Conservation (phyloP, 2,888 invertebrate species). For the Chrysolina americana region DNA sequence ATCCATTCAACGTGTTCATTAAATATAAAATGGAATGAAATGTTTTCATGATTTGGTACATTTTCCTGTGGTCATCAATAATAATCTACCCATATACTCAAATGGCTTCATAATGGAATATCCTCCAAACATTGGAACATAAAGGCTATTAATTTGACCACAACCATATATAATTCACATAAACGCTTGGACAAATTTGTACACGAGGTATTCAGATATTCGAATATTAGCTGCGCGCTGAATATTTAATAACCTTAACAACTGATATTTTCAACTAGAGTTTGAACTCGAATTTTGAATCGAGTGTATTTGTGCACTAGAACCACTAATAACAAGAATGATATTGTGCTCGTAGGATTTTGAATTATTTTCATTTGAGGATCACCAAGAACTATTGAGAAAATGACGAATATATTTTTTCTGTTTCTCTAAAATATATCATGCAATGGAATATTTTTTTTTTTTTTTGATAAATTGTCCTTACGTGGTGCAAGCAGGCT, state of each 20-base stretch:
- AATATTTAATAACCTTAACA: background rate
- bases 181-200: slow-evolving; percentile 1
- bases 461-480: too few relatives aligned
- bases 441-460: too few relatives aligned
- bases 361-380: too few relatives aligned
- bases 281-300: background rate
- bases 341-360: too few relatives aligned
- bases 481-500: too few relatives aligned
- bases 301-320: background rate
- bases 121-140: background rate
- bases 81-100: background rate
- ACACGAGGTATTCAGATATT: background rate
- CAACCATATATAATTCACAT: background rate
- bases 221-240: background rate
- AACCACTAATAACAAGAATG: too few relatives aligned
- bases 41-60: background rate
- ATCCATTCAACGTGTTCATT: background rate
- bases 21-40: background rate
- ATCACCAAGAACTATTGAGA: too few relatives aligned
- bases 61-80: background rate
- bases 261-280: background rate
- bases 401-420: too few relatives aligned
- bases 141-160: background rate
- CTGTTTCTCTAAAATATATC: too few relatives aligned
- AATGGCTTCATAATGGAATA: background rate